These are phyloP conservation scores for Ephialtes manifestator DNA, from an alignment of 2,888 invertebrate species.

Conservation along the genomic window DNA sequence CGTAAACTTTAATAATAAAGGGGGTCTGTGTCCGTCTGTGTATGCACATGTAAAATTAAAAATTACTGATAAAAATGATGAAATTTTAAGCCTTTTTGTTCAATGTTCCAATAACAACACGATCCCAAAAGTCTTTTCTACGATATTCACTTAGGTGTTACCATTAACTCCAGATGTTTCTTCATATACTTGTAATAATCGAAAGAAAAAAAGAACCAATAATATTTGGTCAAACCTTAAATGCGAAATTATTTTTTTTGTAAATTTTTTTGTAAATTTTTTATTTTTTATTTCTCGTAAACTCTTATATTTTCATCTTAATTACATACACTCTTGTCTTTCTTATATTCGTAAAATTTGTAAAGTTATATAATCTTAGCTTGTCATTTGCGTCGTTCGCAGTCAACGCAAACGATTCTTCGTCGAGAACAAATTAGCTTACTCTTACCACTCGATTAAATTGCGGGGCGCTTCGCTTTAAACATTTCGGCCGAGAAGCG, in stretches of 20 bases:
- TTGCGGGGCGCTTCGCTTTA: conserved; percentile 7
- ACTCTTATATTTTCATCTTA: conserved; percentile 60
- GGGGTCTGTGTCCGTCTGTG: conserved; percentile 14
- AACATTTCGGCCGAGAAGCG: neutral
- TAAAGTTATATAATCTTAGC: conserved; percentile 51
- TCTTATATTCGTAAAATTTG: conserved; percentile 54
- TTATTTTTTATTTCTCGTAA: conserved; percentile 29
- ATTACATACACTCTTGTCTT: conserved; percentile 49
- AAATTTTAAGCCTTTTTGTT: conserved; percentile 26
- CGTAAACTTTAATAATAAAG: conserved; percentile 55
- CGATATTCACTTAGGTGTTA: conserved; percentile 71
- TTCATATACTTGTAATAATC: conserved; percentile 10
- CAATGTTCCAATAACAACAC: conserved; percentile 37
- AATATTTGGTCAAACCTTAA: conserved; percentile 61
- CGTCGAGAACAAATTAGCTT: conserved; percentile 38
- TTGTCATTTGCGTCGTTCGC: conserved; percentile 30
- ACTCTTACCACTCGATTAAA: conserved; percentile 56
- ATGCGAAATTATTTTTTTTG: conserved; percentile 49
- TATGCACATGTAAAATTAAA: conserved; percentile 26
- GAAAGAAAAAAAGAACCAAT: conserved; percentile 31
- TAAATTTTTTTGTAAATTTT: conserved; percentile 29
- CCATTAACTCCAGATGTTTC: conserved; percentile 74
- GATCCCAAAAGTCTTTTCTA: conserved; percentile 73
- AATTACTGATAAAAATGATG: conserved; percentile 37
- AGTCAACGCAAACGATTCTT: conserved; percentile 40